Evolutionary conservation across 2,797 vertebrate genomes (phyloP).

Genomic region (Columba guinea): DNA sequence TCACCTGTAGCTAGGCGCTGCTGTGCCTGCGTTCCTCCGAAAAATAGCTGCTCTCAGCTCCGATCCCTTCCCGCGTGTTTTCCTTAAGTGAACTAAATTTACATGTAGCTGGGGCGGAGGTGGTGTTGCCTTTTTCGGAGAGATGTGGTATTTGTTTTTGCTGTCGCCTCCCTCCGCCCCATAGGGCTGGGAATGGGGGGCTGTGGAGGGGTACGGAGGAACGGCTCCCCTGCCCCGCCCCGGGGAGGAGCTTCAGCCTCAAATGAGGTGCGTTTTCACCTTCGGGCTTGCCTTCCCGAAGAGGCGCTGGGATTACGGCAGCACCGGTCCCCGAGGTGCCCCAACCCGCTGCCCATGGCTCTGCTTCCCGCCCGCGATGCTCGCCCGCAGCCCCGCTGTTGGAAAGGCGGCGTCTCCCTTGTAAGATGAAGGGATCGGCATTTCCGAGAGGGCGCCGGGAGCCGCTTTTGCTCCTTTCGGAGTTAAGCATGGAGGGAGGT

Average conservation of each 20-base stretch:
- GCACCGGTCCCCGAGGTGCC: not conserved
- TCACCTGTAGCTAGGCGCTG: constrained; percentile 52
- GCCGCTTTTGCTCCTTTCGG: not conserved
- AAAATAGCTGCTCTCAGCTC: not conserved
- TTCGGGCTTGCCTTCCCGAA: not conserved
- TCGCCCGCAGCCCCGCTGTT: not conserved
- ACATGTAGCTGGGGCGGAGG: not conserved
- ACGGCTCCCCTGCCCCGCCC: constrained; percentile 48
- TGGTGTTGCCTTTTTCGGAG: not conserved
- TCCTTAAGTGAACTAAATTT: not conserved
- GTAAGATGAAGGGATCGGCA: constrained; percentile 29
- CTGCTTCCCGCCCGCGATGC: not conserved
- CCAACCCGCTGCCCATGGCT: not conserved
- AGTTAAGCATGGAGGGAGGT: constrained; percentile 30
- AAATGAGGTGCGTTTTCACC: not conserved
- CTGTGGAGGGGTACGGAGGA: constrained; percentile 3
- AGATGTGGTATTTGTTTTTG: not conserved
- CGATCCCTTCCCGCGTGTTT: not conserved
- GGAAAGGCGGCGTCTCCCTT: not conserved
- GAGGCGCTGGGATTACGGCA: not conserved
- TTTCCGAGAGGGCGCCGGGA: constrained; percentile 26
- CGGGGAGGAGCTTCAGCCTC: constrained; percentile 22
- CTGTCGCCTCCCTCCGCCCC: not conserved
- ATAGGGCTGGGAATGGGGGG: not conserved
- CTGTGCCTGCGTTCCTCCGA: not conserved